Percentiles rank a stretch among this genome's conserved stretches.
Evolutionary conservation across 1,140 invertebrate species (phyloP).

Genomic region (Procambarus virginalis): DNA sequence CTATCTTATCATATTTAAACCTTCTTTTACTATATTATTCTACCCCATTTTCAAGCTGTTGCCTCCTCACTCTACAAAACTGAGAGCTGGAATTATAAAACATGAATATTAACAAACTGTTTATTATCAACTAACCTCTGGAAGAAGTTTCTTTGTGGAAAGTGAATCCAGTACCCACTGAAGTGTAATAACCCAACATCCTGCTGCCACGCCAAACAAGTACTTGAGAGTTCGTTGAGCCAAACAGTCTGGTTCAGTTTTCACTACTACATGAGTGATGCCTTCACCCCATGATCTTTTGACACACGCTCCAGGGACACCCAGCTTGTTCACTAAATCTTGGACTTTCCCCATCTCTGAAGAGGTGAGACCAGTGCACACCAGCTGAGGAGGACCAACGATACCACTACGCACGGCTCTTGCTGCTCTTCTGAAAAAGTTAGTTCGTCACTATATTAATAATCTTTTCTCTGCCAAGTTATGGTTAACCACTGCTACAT

Average conservation of each 20-base stretch:
- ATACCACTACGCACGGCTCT: background rate
- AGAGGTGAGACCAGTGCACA: constrained; percentile 28
- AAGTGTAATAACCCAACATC: constrained; percentile 41
- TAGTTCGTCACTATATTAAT: too few species aligned
- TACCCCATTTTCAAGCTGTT: too few species aligned
- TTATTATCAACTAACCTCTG: constrained; percentile 16
- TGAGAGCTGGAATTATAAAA: too few species aligned
- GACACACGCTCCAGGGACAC: background rate
- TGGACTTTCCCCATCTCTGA: constrained; percentile 24
- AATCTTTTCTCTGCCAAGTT: too few species aligned
- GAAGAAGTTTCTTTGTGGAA: constrained; percentile 14
- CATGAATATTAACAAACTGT: too few species aligned
- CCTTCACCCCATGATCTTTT: background rate
- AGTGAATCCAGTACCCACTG: constrained; percentile 48
- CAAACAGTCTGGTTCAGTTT: background rate
- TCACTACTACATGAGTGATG: constrained; percentile 44
- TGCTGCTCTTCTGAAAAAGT: background rate
- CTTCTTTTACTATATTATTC: too few species aligned
- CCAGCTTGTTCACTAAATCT: constrained; percentile 12
- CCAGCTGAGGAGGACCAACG: background rate
- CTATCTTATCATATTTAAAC: too few species aligned
- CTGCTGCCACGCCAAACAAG: constrained; percentile 37
- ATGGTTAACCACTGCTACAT: too few species aligned
- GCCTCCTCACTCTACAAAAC: too few species aligned
- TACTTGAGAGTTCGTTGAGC: constrained; percentile 50